Conservation (phyloP, 2,888 invertebrate species). For the Platerodrilus igneus region DNA sequence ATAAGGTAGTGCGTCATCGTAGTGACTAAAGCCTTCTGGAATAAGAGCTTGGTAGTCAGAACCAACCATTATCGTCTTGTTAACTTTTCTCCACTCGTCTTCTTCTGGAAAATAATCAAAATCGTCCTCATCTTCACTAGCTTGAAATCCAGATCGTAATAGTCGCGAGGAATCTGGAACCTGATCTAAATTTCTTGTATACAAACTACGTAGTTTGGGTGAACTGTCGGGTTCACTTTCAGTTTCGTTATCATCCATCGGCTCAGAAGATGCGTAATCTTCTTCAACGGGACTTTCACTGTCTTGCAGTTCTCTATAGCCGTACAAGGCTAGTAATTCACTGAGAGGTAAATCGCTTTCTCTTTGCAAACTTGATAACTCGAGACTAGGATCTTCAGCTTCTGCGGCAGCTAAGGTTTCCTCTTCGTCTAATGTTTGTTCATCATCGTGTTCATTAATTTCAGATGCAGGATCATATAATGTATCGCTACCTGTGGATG, state of each 20-base stretch:
- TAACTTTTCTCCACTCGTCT: conserved; percentile 78
- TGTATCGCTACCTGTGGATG: conserved; percentile 50
- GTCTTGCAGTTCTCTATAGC: conserved; percentile 52
- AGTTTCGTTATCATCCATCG: conserved; percentile 49
- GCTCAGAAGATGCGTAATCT: conserved; percentile 47
- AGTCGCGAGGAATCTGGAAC: conserved; percentile 49
- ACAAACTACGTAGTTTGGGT: conserved; percentile 55
- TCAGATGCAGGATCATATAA: conserved; percentile 90
- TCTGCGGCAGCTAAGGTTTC: conserved; percentile 89
- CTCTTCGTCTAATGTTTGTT: conserved; percentile 93
- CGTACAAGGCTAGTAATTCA: conserved; percentile 86
- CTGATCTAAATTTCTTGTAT: conserved; percentile 49
- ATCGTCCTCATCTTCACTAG: conserved; percentile 77
- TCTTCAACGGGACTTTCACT: conserved; percentile 45
- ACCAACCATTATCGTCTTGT: conserved; percentile 87
- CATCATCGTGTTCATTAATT: conserved; percentile 97
- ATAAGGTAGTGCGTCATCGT: conserved; percentile 90
- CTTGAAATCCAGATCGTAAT: conserved; percentile 64
- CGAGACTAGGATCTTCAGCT: conserved; percentile 78
- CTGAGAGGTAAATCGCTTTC: conserved; percentile 97
- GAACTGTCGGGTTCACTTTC: conserved; percentile 44
- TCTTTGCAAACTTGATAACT: conserved; percentile 82
- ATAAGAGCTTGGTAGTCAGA: conserved; percentile 90
- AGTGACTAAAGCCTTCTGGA: conserved; percentile 85
- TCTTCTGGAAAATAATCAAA: conserved; percentile 80